Conservation (phyloP, 2,113 vertebrate species). For the Corynorhinus townsendii region DNA sequence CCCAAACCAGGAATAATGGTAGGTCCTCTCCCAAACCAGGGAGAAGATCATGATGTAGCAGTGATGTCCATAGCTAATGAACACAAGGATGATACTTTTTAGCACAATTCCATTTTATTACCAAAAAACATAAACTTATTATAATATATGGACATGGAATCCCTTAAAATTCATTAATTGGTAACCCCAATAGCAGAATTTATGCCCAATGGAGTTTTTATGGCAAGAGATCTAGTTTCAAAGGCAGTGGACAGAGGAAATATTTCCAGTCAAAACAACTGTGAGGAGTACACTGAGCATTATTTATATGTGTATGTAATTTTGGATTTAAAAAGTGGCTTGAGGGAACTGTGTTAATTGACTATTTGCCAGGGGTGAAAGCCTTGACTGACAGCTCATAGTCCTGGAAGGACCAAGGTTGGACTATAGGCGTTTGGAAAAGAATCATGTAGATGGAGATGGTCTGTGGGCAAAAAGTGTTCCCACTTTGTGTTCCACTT, state of each 20-base stretch:
- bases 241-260: background rate
- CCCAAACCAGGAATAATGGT: background rate
- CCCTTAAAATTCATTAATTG: background rate
- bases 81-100: background rate
- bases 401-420: background rate
- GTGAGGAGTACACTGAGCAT: background rate
- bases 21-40: background rate
- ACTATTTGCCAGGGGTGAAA: background rate
- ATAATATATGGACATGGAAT: background rate
- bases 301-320: background rate
- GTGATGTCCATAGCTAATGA: background rate
- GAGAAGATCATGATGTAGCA: background rate
- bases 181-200: background rate
- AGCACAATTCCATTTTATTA: background rate
- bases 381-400: background rate
- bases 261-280: background rate
- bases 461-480: background rate
- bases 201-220: background rate
- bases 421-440: background rate
- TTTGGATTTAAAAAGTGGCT: background rate
- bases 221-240: background rate
- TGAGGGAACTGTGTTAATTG: background rate
- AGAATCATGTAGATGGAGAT: background rate
- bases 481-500: background rate
- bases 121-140: background rate